Evolutionary conservation across 2,888 invertebrate genomes (phyloP).

Genomic region (Agrotis exclamationis): DNA sequence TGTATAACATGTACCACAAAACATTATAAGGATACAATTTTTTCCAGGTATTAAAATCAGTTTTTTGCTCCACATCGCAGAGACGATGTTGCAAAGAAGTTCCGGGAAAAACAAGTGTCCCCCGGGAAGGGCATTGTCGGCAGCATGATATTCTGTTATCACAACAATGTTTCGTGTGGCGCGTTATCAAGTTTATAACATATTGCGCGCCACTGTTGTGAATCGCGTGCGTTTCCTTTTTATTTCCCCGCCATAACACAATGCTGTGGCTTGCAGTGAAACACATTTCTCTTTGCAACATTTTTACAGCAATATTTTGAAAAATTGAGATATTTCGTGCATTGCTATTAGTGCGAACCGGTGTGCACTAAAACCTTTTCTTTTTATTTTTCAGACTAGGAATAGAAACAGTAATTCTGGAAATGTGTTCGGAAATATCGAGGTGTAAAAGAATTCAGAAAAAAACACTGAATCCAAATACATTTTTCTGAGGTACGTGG

Average conservation of each 20-base stretch:
- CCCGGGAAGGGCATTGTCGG: constrained; percentile 39
- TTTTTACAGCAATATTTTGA: constrained; percentile 42
- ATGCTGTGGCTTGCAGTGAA: constrained; percentile 42
- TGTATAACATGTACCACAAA: neutral
- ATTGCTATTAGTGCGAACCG: constrained; percentile 37
- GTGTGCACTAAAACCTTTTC: constrained; percentile 9
- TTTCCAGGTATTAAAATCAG: constrained; percentile 25
- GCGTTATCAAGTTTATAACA: constrained; percentile 60
- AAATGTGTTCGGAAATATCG: neutral
- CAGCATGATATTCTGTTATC: constrained; percentile 46
- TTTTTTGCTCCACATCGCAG: constrained; percentile 25
- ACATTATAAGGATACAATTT: constrained; percentile 5
- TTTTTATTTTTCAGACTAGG: constrained; percentile 14
- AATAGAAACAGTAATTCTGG: constrained; percentile 23
- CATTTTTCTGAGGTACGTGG: too few species aligned
- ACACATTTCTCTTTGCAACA: constrained; percentile 47
- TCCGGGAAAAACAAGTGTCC: constrained; percentile 51
- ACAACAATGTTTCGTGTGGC: constrained; percentile 46
- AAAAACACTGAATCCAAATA: too few species aligned
- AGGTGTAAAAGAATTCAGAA: too few species aligned
- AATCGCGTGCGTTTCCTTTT: constrained; percentile 54
- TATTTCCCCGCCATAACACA: constrained; percentile 49
- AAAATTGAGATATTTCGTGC: constrained; percentile 47
- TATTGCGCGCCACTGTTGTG: constrained; percentile 47
- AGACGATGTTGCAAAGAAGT: constrained; percentile 40